Base-by-base conservation (phyloP, 2,113 vertebrate genomes). In the Centropristis striata region DNA sequence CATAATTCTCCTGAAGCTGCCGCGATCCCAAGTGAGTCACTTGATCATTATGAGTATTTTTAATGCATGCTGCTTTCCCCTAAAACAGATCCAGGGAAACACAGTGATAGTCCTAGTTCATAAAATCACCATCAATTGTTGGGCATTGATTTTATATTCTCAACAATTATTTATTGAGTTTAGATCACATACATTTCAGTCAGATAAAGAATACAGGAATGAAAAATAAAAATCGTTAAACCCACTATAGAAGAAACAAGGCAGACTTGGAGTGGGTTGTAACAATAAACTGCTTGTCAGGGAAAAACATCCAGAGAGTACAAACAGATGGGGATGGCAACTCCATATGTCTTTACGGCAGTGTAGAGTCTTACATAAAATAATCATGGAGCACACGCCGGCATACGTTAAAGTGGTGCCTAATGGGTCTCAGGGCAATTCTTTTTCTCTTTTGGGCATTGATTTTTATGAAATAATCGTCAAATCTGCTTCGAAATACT, bases 1-100 rank as follows among this genome's bases (percentile, higher is more conserved):
- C 51, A 68, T 50, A 16, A 42, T 69, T 64, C 59, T 50, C 27
- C 39, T 16, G 37, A 70, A 58, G 49, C 27, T 44, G 2, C 66
- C 5, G 42, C 4, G 36, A 60, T 65, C 60, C 44, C 2, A 13
- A 51, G 15, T 2, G 28, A 78, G 39, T 44, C 39, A 8, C 49
- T 37, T 71, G 50, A 61, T 67, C 15, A 53, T 32, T 32, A 42
- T 39, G 4, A 46, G 11, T 49, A 41, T 49, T 49, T 32, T 53
- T 12, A n/a, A 53, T 47, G 21, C 11, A 18, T 3, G 41, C 39
- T 51, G 49, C 20, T 25, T 42, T 32, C 32, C 32, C 32, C 32
- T 32, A 32, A 32, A 32, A 32, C 3, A 32, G 32, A 6, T 32
- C 32, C 32, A 32, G 32, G 4, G 32, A 4, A 32, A 32, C 32